These are phyloP conservation scores for Drosophila rufa DNA, from an alignment of 1,140 invertebrate species.

Conservation along the genomic window DNA sequence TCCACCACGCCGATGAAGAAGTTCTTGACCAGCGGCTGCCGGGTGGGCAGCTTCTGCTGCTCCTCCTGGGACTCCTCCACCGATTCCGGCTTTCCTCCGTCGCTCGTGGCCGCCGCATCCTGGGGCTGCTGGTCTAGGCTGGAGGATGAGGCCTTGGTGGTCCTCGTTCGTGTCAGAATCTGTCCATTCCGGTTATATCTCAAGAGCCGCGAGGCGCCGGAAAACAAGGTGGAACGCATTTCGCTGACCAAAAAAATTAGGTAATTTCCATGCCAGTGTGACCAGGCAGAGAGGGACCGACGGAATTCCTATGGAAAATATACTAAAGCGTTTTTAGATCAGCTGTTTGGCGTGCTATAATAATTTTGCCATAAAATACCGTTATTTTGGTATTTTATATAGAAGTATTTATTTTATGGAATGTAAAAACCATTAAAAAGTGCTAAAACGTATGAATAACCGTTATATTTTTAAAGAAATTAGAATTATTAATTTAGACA, in stretches of 20 bases:
- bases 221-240: slow-evolving; percentile 62
- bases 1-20: slow-evolving; percentile 88
- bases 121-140: slow-evolving; percentile 16
- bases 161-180: slow-evolving; percentile 22
- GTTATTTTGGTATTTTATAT: neutral
- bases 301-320: neutral
- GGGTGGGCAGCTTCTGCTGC: slow-evolving; percentile 82
- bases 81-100: slow-evolving; percentile 7
- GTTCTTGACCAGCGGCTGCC: slow-evolving; percentile 88
- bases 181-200: slow-evolving; percentile 29
- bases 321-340: neutral
- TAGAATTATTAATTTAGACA: too few species aligned
- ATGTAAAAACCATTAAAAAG: too few species aligned
- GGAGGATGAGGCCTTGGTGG: slow-evolving; percentile 34
- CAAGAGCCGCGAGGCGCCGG: slow-evolving; percentile 50
- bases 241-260: slow-evolving; percentile 39
- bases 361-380: neutral
- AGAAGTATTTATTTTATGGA: neutral
- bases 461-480: too few species aligned
- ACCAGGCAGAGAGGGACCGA: neutral
- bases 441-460: too few species aligned
- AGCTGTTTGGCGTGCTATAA: slow-evolving; percentile 6
- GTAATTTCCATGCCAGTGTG: slow-evolving; percentile 41
- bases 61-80: slow-evolving; percentile 23
- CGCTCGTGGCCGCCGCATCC: slow-evolving; percentile 12